Base-by-base conservation (phyloP, 2,888 invertebrate species). In the Palloptera scutellata region DNA sequence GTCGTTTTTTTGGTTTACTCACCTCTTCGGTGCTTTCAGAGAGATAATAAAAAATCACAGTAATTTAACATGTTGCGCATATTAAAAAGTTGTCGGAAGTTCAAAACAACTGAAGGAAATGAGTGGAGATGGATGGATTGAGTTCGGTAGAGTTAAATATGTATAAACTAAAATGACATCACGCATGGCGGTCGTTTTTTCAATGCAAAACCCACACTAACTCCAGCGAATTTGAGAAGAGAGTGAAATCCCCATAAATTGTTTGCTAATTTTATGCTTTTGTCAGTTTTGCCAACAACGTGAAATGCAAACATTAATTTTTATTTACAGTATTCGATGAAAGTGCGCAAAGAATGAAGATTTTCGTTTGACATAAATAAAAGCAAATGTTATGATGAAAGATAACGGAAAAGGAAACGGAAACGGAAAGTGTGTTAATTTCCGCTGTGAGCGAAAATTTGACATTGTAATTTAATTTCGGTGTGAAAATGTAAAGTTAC, bases 391-490 rank as follows among this genome's bases (percentile, higher is more conserved):
- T 30, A 6, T 30, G 30, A 30, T 30, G 30, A 30, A 30, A 30
- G 30, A 30, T 30, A 30, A 30, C 30, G 30, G 30, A 30, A 30
- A 48, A 15, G 48, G 15, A 48, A 48, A 13, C 61, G 66, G 61
- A 66, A 66, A 61, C 61, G 66, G 61, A 66, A 66, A 61, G 48
- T 61, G 48, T 66, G 61, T 61, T 66, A 61, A 61, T 61, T 66
- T 66, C 66, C 66, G 61, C 51, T 66, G 17, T 58, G 48, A 60
- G 52, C 41, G 43, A 53, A 20, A 40, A 19, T 30, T 30, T 30
- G 11, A 48, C 10, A 11, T 11, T 48, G 48, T 15, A 48, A 15
- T 15, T 15, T n/a, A 11, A 48, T n/a, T 15, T n/a, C 48, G 30
- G 30, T 30, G 30, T 30, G 30, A 6, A 30, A 30, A 6, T 30